These are phyloP conservation scores for Drosophila fulvimacula DNA, from an alignment of 2,888 invertebrate genomes.

Conservation along the genomic window DNA sequence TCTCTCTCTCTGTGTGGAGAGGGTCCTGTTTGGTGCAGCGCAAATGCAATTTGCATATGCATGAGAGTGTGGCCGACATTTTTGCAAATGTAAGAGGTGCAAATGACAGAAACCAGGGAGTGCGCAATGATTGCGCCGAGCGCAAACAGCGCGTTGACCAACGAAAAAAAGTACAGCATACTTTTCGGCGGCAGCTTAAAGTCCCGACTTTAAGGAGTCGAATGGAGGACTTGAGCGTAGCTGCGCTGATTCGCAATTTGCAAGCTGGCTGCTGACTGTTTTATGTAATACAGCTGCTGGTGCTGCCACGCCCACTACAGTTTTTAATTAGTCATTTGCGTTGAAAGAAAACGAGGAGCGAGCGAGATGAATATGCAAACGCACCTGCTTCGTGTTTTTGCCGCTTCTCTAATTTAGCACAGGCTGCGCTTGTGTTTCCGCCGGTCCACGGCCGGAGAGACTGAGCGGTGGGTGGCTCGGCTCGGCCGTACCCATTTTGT, in stretches of 20 bases:
- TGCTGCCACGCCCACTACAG: constrained; percentile 73
- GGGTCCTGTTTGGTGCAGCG: constrained; percentile 26
- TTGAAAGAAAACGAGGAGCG: constrained; percentile 33
- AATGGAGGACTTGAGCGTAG: neutral
- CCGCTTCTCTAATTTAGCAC: constrained; percentile 65
- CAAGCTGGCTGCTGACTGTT: constrained; percentile 28
- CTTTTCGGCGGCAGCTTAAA: constrained; percentile 43
- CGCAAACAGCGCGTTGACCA: constrained; percentile 48
- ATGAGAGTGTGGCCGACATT: constrained; percentile 79
- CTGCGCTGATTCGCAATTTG: constrained; percentile 28
- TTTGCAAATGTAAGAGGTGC: constrained; percentile 80
- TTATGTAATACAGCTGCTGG: constrained; percentile 39
- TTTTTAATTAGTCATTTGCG: constrained; percentile 78
- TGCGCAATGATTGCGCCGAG: constrained; percentile 62
- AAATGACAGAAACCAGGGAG: constrained; percentile 74
- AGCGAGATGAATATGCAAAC: constrained; percentile 63
- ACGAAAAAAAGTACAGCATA: constrained; percentile 44
- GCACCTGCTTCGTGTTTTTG: constrained; percentile 68
- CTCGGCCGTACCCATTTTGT: constrained; percentile 62
- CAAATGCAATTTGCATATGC: constrained; percentile 80
- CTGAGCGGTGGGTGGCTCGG: constrained; percentile 5
- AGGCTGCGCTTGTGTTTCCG: constrained; percentile 54
- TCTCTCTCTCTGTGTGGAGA: neutral
- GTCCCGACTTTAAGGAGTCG: constrained; percentile 32
- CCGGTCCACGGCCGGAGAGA: neutral